Evolutionary conservation across 2,797 vertebrate genomes (phyloP).

Genomic region (Silurus aristotelis): DNA sequence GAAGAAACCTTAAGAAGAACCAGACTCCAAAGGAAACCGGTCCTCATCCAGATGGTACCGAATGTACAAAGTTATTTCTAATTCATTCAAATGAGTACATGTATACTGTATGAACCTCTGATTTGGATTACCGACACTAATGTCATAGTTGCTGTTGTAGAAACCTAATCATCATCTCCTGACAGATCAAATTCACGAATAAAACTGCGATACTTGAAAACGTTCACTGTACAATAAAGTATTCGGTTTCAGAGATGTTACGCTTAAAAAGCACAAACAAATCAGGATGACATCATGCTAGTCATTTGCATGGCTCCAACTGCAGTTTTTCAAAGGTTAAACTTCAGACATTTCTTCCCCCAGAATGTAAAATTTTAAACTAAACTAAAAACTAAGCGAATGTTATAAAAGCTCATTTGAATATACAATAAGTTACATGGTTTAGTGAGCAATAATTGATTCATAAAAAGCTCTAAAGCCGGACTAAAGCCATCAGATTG

Average conservation of each 20-base stretch:
- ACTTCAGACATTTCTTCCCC: not conserved
- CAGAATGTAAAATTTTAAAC: not conserved
- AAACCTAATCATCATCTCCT: not conserved
- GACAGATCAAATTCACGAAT: not conserved
- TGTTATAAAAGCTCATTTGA: not conserved
- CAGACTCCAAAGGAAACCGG: too few species aligned
- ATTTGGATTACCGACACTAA: not conserved
- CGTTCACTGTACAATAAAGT: not conserved
- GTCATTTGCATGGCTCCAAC: slow-evolving; percentile 4
- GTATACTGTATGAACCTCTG: not conserved
- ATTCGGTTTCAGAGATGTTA: not conserved
- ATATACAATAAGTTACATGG: not conserved
- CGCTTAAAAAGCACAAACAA: not conserved
- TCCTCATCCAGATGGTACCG: too few species aligned
- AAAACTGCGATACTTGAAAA: not conserved
- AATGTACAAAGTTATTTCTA: too few species aligned
- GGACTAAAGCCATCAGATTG: not conserved
- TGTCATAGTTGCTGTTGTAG: not conserved
- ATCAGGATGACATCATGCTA: slow-evolving; percentile 5
- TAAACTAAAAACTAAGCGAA: not conserved
- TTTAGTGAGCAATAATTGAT: not conserved
- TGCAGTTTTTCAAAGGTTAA: slow-evolving; percentile 6
- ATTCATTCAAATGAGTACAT: too few species aligned
- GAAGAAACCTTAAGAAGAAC: too few species aligned
- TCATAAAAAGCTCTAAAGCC: not conserved